These are phyloP conservation scores for Aphodius granarius DNA, from an alignment of 2,888 invertebrate genomes.

Conservation along the genomic window DNA sequence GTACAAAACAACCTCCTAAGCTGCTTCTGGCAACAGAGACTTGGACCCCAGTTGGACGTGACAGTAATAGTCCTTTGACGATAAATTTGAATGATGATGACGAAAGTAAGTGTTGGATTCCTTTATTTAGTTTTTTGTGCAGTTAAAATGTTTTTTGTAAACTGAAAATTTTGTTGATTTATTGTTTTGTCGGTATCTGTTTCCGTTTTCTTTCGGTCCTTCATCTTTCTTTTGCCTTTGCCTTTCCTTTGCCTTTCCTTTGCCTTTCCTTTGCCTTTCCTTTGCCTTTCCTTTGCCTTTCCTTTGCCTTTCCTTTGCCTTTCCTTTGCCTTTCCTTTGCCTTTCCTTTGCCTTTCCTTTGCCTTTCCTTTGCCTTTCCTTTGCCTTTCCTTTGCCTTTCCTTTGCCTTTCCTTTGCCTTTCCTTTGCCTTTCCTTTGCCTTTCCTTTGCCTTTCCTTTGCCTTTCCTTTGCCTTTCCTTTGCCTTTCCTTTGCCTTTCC, in stretches of 20 bases:
- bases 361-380: neutral
- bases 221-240: too few relatives aligned
- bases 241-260: neutral
- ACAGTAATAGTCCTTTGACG: conserved; percentile 52
- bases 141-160: neutral
- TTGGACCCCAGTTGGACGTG: conserved; percentile 55
- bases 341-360: neutral
- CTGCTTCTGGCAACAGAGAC: conserved; percentile 69
- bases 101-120: conserved; percentile 52
- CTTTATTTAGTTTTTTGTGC: neutral
- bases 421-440: neutral
- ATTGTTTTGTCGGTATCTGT: too few relatives aligned
- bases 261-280: conserved; percentile 6
- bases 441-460: conserved; percentile 11
- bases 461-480: neutral
- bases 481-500: conserved; percentile 6
- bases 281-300: neutral
- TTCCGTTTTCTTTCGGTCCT: too few relatives aligned
- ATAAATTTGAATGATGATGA: conserved; percentile 62
- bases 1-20: conserved; percentile 75
- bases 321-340: neutral
- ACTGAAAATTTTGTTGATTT: neutral
- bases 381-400: neutral
- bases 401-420: conserved; percentile 11
- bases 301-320: conserved; percentile 1